These are phyloP conservation scores for Heliconius erato DNA, from an alignment of 2,888 invertebrate genomes.

Conservation along the genomic window DNA sequence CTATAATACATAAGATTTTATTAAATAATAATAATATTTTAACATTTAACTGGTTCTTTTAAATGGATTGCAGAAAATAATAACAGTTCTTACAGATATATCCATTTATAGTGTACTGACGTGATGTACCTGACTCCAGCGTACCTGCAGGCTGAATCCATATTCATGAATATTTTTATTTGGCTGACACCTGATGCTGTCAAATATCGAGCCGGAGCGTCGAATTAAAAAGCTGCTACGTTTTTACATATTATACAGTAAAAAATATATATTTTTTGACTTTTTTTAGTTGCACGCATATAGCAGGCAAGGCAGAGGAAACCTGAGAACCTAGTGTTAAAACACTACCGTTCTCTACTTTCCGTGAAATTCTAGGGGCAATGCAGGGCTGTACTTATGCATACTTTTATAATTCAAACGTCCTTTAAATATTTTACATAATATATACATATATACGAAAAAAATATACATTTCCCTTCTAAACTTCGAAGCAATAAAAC, in stretches of 20 bases:
- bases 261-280: not conserved
- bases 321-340: too few species aligned
- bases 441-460: not conserved
- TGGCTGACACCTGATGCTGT: conserved; percentile 81
- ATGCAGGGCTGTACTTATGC: too few species aligned
- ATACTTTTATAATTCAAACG: too few species aligned
- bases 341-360: too few species aligned
- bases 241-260: not conserved
- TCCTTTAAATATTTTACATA: not conserved
- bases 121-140: not conserved
- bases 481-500: not conserved
- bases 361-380: too few species aligned
- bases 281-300: too few species aligned
- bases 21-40: too few species aligned
- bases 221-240: not conserved
- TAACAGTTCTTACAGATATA: not conserved
- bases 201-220: conserved; percentile 63
- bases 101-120: not conserved
- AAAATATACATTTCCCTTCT: not conserved
- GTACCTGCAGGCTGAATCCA: conserved; percentile 65
- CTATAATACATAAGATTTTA: too few species aligned
- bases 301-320: too few species aligned
- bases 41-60: not conserved
- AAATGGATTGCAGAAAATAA: not conserved
- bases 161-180: conserved; percentile 82